Evolutionary conservation across 2,113 vertebrate species (phyloP), one percentile per base, ranked within the genome.

Genomic region (Ochotona princeps): DNA sequence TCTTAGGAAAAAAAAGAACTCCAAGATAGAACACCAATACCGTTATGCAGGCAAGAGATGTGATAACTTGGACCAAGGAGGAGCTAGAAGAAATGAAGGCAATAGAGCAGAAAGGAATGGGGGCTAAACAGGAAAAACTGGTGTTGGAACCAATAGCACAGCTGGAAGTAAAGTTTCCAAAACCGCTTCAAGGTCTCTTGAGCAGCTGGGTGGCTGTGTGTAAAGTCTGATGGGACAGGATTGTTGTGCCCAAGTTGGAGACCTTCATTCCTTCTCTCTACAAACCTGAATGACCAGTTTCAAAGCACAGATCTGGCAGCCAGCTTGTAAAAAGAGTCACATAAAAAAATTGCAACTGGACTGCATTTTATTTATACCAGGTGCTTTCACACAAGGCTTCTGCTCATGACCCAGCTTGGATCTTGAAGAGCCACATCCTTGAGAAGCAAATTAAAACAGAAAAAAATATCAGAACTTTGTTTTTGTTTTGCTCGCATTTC

Each of bases 401-500:
- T 23, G 79, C 47, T 35, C 30, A 2, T 8, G 63, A 49, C 18
- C 65, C 57, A 38, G 51, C 63, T 80, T 69, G n/a, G 47, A 14
- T 72, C 79, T 72, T 38, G n/a, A 26, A 75, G 10, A 30, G 6
- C 57, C 32, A 54, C 26, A 25, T 28, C 61, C 28, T 76, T 30
- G 38, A 89, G 89, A 93, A 89, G 32, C 44, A 66, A 87, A 92
- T 47, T 28, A 95, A 75, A 89, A 82, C 49, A 66, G 54, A 0
- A 7, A 23, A 28, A 49, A 51, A 51, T 44, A 25, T 82, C 35
- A 28, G 54, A 11, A 44, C 49, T 74, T 70, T 30, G 35, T 61
- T 86, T 94, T 84, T 49, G 30, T 51, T 88, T 76, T 72, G 26
- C 61, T 92, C 75, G 49, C 49, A 0, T 78, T 95, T 96, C 89